These are phyloP conservation scores for Donacobius atricapilla DNA, from an alignment of 2,113 vertebrate species.

Conservation along the genomic window DNA sequence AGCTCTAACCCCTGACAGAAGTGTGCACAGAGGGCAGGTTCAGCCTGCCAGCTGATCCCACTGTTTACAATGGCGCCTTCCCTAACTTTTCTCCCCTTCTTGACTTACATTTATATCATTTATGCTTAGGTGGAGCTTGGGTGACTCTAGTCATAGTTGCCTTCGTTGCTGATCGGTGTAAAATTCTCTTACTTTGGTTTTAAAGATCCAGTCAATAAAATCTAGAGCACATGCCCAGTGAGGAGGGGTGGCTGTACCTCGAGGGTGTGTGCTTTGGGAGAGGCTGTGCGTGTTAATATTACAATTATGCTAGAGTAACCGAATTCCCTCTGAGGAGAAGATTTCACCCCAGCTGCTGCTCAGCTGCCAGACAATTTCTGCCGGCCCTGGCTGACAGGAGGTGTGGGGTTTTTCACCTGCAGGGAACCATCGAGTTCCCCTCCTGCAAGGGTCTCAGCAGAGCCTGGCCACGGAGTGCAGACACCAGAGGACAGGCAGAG, in stretches of 20 bases:
- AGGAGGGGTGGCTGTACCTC: neutral
- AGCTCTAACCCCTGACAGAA: neutral
- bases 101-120: too few species aligned
- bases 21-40: rapidly evolving
- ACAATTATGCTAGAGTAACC: neutral
- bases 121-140: neutral
- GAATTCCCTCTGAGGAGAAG: neutral
- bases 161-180: neutral
- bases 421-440: neutral
- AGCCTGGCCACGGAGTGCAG: rapidly evolving
- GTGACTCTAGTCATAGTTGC: neutral
- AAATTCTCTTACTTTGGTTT: neutral
- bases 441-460: neutral
- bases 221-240: too few species aligned
- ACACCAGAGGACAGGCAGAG: too few species aligned
- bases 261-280: neutral
- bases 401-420: neutral
- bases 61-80: neutral
- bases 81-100: too few species aligned
- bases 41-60: neutral
- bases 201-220: neutral
- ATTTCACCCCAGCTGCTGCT: neutral
- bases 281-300: neutral
- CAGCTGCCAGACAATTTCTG: neutral
- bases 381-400: neutral